A percentile compares a stretch with the other conserved stretches of the same genome.
Conservation (phyloP, 2,888 invertebrate genomes). For the Chydorus sphaericus region DNA sequence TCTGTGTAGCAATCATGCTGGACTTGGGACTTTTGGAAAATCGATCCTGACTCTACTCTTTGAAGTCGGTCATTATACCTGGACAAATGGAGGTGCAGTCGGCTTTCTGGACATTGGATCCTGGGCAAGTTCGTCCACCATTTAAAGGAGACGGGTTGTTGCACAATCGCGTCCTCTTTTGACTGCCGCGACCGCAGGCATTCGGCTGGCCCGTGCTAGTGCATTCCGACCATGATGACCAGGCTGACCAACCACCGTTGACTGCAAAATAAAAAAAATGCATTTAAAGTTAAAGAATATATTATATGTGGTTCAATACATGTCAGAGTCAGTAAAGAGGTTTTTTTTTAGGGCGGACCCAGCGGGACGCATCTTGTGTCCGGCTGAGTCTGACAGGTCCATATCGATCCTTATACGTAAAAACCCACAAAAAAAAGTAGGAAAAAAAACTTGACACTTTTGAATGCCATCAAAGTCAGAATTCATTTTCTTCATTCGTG, state of each 20-base stretch:
- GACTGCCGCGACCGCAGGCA: constrained; percentile 63
- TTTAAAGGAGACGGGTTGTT: constrained; percentile 82
- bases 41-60: too few species aligned
- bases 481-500: too few species aligned
- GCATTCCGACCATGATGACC: constrained; percentile 81
- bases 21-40: too few species aligned
- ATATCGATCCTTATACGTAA: too few species aligned
- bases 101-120: constrained; percentile 64
- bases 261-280: constrained; percentile 43
- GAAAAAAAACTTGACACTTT: too few species aligned
- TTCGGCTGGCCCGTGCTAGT: constrained; percentile 28
- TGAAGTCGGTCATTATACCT: too few species aligned
- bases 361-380: neutral
- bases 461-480: too few species aligned
- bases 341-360: neutral
- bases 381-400: too few species aligned
- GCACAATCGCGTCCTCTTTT: constrained; percentile 68
- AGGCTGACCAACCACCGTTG: constrained; percentile 87
- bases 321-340: too few species aligned
- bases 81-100: constrained; percentile 67
- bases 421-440: too few species aligned
- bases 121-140: constrained; percentile 74
- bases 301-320: too few species aligned
- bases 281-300: neutral
- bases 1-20: too few species aligned